Conservation (phyloP, 2,113 vertebrate species). For the Felis chaus region DNA sequence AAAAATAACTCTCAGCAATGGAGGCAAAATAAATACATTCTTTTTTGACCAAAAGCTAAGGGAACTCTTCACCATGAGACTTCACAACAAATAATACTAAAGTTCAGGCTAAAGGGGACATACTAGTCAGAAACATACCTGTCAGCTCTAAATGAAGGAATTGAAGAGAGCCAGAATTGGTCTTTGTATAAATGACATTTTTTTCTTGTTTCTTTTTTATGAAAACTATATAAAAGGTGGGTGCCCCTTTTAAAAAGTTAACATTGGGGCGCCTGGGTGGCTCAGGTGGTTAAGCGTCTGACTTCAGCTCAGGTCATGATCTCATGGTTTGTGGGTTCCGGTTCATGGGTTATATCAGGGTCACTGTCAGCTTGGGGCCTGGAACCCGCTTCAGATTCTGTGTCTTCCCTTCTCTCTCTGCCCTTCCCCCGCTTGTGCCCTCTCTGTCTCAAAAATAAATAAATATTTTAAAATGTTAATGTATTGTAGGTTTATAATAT, state of each 20-base stretch:
- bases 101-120: background rate
- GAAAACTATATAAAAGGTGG: background rate
- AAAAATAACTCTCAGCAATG: constrained; percentile 16
- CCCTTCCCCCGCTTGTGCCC: no score
- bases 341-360: no score
- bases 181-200: background rate
- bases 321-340: no score
- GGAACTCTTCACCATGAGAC: background rate
- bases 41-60: background rate
- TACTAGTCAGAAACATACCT: background rate
- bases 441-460: no score
- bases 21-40: constrained; percentile 9
- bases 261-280: background rate
- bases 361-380: no score
- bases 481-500: background rate
- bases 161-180: background rate
- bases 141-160: background rate
- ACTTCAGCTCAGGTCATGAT: no score
- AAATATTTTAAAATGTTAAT: background rate
- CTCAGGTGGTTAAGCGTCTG: no score
- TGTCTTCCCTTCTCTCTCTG: no score
- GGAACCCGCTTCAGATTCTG: no score
- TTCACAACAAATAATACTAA: background rate
- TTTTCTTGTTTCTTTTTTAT: background rate
- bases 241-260: background rate